A percentile compares a stretch with the other conserved stretches of the same genome.
Evolutionary conservation across 2,888 invertebrate species (phyloP).

Genomic region (Scaptomyza cyrtandrae): DNA sequence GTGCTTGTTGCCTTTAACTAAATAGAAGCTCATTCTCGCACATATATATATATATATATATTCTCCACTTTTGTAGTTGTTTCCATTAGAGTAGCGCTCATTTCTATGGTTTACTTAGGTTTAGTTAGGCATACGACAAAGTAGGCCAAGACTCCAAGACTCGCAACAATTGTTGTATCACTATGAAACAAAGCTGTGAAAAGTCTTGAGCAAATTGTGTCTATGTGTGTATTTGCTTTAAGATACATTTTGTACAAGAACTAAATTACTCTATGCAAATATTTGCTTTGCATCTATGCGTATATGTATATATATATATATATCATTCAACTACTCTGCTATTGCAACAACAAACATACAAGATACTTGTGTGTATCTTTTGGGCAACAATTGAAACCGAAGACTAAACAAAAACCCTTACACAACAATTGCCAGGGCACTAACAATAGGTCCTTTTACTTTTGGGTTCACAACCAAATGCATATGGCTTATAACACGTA

Average conservation of each 20-base stretch:
- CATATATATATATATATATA: slow-evolving; percentile 6
- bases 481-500: slow-evolving; percentile 8
- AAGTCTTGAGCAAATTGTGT: slow-evolving; percentile 68
- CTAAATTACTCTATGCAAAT: slow-evolving; percentile 77
- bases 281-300: slow-evolving; percentile 57
- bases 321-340: not conserved
- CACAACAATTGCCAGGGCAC: slow-evolving; percentile 58
- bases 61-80: slow-evolving; percentile 31
- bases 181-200: slow-evolving; percentile 47
- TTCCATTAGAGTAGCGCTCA: slow-evolving; percentile 35
- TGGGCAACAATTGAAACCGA: slow-evolving; percentile 64
- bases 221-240: slow-evolving; percentile 13
- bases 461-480: slow-evolving; percentile 32
- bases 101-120: slow-evolving; percentile 44
- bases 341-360: not conserved
- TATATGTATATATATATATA: not conserved
- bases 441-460: slow-evolving; percentile 36
- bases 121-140: slow-evolving; percentile 29
- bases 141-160: slow-evolving; percentile 26
- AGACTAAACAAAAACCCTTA: slow-evolving; percentile 60
- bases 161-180: slow-evolving; percentile 2
- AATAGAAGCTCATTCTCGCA: slow-evolving; percentile 53
- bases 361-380: slow-evolving; percentile 17
- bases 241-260: slow-evolving; percentile 65
- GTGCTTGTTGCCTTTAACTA: slow-evolving; percentile 74